Evolutionary conservation across 2,113 vertebrate genomes (phyloP), one percentile per base, ranked within the genome.

Genomic region (Myrmecobius fasciatus): DNA sequence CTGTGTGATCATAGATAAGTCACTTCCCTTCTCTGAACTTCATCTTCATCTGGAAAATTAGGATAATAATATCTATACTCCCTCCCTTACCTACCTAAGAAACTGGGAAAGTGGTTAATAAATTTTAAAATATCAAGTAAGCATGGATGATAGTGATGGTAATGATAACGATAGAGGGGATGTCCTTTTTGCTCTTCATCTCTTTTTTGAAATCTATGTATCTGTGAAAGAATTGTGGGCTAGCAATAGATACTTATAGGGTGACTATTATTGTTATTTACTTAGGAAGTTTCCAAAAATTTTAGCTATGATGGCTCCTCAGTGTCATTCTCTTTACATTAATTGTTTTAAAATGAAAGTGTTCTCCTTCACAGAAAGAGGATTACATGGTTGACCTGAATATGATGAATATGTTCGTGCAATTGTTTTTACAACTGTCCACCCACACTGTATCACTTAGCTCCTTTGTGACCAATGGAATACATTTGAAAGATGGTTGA

Each of bases 381-480:
- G 1, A 53, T 92, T 8, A 6, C 1, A 75, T 75, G 31, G 60
- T 26, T 49, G 31, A 22, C n/a, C 90, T 43, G 17, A 3, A 3
- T 53, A 24, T 25, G 46, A 12, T 46, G 25, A 90, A 28, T 31
- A 67, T 93, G 31, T 24, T 20, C 49, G 54, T 51, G 9, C 53
- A 48, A 52, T 60, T 22, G 25, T 53, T 83, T 83, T 83, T 7
- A 12, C 2, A 26, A 89, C 3, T 43, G 47, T 36, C 1, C 8
- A 11, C 31, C 3, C 43, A 47, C 3, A 8, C 11, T n/a, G 47
- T 8, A 43, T 10, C 8, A 52, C 43, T 51, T 43, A 25, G 20
- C 5, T 5, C 0, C 43, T 10, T 11, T 1, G 3, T 1, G 0
- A 14, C 5, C 3, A 0, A 0, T 1, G 14, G 9, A 1, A 83